Base-by-base conservation (phyloP, 2,888 invertebrate species). In the Hermodice carunculata region DNA sequence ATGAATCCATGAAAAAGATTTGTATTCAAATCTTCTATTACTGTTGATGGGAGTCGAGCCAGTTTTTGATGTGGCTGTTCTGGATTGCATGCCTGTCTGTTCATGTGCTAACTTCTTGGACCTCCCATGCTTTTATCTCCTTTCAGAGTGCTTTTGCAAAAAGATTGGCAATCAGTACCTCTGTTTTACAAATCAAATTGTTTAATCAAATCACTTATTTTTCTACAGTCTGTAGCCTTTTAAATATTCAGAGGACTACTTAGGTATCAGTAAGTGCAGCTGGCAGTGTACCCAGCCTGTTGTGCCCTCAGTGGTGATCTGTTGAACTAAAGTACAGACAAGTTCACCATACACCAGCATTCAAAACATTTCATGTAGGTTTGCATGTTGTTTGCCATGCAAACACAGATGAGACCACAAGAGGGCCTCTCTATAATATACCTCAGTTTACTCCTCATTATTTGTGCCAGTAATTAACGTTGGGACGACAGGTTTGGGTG, bases 141-240 rank as follows among this genome's bases (percentile, higher is more conserved):
- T 59, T 28, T 59, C 32, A n/a, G n/a, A n/a, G n/a, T 49, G 34
- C 28, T 49, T 37, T 49, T 37, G 59, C 59, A 59, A 48, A 49
- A 59, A 49, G 37, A 49, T 48, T 49, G 46, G 59, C 49, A 59
- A 57, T 57, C 31, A 43, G 28, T 57, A 43, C 46, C 46, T 49
- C 49, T 49, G 26, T 40, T 49, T 48, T n/a, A n/a, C 34, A 34
- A 48, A 49, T 46, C 37, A 59, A 43, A 34, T 59, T 59, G 59
- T 59, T 48, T 59, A 59, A 59, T 32, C 59, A 49, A 31, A 48
- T 46, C 46, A 46, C 48, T 59, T 59, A 59, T 59, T 59, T 59
- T 59, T 59, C 59, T 59, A 59, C 59, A 48, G 42, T 59, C 59
- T 59, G 48, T 58, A 40, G 49, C 34, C 59, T 59, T 59, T 46